Base-by-base conservation (phyloP, 64 coral and sea anemone genomes). In the Anthopleura sola region DNA sequence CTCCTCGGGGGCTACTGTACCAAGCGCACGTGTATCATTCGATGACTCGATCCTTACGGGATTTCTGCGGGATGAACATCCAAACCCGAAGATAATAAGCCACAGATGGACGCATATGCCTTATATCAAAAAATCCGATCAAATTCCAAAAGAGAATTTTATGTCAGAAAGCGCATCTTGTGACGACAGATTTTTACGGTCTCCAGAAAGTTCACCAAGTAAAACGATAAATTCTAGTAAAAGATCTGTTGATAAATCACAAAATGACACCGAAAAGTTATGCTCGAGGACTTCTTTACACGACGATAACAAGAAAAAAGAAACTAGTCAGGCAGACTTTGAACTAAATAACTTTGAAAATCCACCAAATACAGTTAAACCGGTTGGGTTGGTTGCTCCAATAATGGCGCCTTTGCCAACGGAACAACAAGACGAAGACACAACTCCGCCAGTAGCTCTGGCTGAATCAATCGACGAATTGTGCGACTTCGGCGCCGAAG, bases 41-140 rank as follows among this genome's bases (percentile, higher is more conserved):
- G 37, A 81, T 28, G 78, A 81, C 19, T 46, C 78, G 26, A 81
- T 81, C 7, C 78, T 81, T 53, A 81, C 78, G 78, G 49, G 78
- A 81, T 53, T 32, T 15, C 49, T 81, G 24, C 38, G 78, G 78
- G 78, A 81, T 81, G 36, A 40, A 9, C 78, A 46, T 17, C 49
- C 78, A 17, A 81, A 48, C 49, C 78, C 78, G 20, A 46, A 53
- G 19, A 53, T 81, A 21, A 81, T 48, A 81, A 81, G 23, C 23
- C 26, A 81, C 17, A 20, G 78, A 4, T 81, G 78, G 78, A 81
- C 78, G 9, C 78, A 81, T 24, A 81, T 53, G 0, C 78, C 78
- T 14, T 48, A 48, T 23, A 81, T 53, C 8, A 53, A 53, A 29
- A 53, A 81, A 46, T 44, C 78, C 14, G 8, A 48, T 24, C 3